phyloP scores from a whole-genome alignment of 2,888 invertebrate genomes.

The Andrena fulva region DNA sequence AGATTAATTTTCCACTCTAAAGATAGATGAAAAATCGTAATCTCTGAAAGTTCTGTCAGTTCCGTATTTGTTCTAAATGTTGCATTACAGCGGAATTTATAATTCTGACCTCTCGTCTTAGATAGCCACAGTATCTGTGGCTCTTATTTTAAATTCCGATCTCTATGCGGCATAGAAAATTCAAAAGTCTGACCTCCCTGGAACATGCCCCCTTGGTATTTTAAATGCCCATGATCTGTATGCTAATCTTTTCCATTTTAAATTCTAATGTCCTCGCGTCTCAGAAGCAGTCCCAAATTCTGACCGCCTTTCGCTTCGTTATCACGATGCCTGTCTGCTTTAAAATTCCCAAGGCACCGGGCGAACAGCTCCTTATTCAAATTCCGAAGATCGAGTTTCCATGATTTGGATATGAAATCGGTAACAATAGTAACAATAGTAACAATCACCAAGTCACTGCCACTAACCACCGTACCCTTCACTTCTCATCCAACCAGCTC shows the following conservation, averaged over 20 bases:
- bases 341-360: background rate
- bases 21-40: too few relatives aligned
- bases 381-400: background rate
- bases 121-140: too few relatives aligned
- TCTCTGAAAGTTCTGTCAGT: too few relatives aligned
- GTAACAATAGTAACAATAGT: too few relatives aligned
- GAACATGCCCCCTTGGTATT: background rate
- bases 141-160: background rate
- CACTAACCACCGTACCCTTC: too few relatives aligned
- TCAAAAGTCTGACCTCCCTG: background rate
- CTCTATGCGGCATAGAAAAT: background rate
- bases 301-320: background rate
- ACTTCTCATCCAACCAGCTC: too few relatives aligned
- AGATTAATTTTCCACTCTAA: too few relatives aligned
- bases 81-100: too few relatives aligned
- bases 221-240: constrained; percentile 13
- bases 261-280: constrained; percentile 16
- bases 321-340: background rate
- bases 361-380: background rate
- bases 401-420: too few relatives aligned
- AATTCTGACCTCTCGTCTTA: too few relatives aligned
- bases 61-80: too few relatives aligned
- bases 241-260: background rate
- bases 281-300: constrained; percentile 5
- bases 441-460: too few relatives aligned